phyloP scores from a whole-genome alignment of 1,140 invertebrate genomes.

The Carcinoscorpius rotundicauda region DNA sequence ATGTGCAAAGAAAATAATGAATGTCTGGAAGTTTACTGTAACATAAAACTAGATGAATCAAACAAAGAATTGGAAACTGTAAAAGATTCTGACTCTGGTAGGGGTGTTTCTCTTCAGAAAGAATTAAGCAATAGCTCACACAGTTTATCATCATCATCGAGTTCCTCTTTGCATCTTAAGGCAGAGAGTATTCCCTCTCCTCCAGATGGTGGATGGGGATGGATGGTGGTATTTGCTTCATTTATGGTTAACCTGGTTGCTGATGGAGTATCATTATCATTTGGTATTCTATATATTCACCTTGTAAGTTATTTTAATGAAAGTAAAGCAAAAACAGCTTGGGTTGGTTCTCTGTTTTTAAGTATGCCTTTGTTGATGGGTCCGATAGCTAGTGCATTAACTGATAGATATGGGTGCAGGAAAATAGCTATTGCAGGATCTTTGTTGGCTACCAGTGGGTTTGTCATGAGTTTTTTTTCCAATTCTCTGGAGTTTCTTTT shows the following conservation, averaged over 20 bases:
- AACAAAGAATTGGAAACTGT: not conserved
- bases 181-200: slow-evolving; percentile 25
- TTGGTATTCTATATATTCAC: slow-evolving; percentile 76
- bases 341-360: slow-evolving; percentile 74
- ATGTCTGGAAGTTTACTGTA: not conserved
- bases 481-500: slow-evolving; percentile 30
- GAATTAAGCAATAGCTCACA: not conserved
- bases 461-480: slow-evolving; percentile 61
- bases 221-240: slow-evolving; percentile 56
- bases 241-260: slow-evolving; percentile 85
- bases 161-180: not conserved
- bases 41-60: not conserved
- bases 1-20: not conserved
- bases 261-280: slow-evolving; percentile 89
- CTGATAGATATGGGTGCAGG: slow-evolving; percentile 72
- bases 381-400: slow-evolving; percentile 74
- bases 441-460: slow-evolving; percentile 56
- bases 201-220: slow-evolving; percentile 50
- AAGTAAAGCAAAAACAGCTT: slow-evolving; percentile 69
- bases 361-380: slow-evolving; percentile 78
- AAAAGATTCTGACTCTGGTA: no score
- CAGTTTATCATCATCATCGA: not conserved
- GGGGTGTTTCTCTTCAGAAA: not conserved
- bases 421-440: slow-evolving; percentile 61
- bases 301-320: slow-evolving; percentile 72